These are phyloP conservation scores for Micromussa lordhowensis DNA, from an alignment of 92 coral and sea anemone genomes.

Conservation along the genomic window DNA sequence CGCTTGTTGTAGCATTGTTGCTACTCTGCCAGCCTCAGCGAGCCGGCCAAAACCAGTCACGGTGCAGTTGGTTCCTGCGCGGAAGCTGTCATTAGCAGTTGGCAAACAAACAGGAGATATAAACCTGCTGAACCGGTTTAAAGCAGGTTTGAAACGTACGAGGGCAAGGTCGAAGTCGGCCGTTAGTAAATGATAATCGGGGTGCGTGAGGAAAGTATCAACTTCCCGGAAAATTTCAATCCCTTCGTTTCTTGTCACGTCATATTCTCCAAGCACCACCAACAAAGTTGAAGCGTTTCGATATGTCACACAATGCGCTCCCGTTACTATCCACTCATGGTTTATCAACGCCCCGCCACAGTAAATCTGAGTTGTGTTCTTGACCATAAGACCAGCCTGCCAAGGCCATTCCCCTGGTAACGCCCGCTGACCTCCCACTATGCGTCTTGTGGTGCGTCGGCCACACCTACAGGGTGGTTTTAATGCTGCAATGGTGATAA, in stretches of 20 bases:
- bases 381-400: constrained; percentile 63
- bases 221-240: constrained; percentile 58
- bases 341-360: constrained; percentile 71
- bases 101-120: constrained; percentile 72
- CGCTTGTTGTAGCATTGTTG: constrained; percentile 65
- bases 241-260: constrained; percentile 57
- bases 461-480: constrained; percentile 58
- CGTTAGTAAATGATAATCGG: constrained; percentile 56
- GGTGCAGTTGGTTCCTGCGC: constrained; percentile 57
- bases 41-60: constrained; percentile 75
- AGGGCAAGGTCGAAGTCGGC: constrained; percentile 70
- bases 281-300: constrained; percentile 50
- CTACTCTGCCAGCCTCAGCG: constrained; percentile 45
- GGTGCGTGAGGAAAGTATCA: constrained; percentile 47
- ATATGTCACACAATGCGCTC: constrained; percentile 69
- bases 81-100: constrained; percentile 39
- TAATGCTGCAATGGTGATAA: constrained; percentile 3
- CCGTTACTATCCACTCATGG: constrained; percentile 71
- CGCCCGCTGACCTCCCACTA: constrained; percentile 69
- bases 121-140: constrained; percentile 51
- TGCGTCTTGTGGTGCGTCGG: constrained; percentile 62
- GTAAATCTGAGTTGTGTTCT: constrained; percentile 53
- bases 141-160: constrained; percentile 50
- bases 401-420: constrained; percentile 80
- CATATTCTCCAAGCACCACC: constrained; percentile 72